Base-by-base conservation (phyloP, 35 echinoderm and acorn worm species). In the Acanthaster planci region DNA sequence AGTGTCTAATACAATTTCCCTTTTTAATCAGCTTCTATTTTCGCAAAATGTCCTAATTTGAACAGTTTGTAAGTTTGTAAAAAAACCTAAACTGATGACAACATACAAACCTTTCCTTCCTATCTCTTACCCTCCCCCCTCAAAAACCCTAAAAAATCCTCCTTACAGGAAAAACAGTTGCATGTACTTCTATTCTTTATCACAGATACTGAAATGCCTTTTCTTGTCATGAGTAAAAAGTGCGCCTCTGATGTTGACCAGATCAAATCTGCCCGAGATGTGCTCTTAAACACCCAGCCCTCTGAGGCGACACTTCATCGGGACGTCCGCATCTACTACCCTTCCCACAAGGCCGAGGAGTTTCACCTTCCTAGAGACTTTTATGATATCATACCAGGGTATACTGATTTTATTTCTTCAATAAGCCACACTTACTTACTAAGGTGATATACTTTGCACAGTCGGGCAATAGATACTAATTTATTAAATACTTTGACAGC, bases 301-400 rank as follows among this genome's bases (percentile, higher is more conserved):
- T 14, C 89, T 19, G 72, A 53, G 67, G 86, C 90, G 4, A 75
- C 21, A 14, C 78, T 97, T 21, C 81, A 86, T 68, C 37, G 90
- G n/a, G 90, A 97, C 60, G 38, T 90, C 81, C 84, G 86, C 23
- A 82, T 97, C 17, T 85, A 93, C 76, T 67, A 90, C 42, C 90
- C 86, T 38, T 52, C 76, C 37, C 44, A 38, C n/a, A 81, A 77
- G 29, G 83, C 60, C 1, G 47, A 38, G 7, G 40, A 78, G 16
- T 92, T 97, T 38, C 80, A 97, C 10, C 55, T 97, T 21, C 90
- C 94, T 5, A 55, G 81, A 54, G 94, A 97, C 21, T 97, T 97
- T 67, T 97, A 93, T 54, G 60, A 77, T 19, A 22, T 97, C 10
- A 86, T 82, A 29, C 34, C 86, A 67, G 90, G 92, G 76, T 86